A percentile compares a stretch with the other conserved stretches of the same genome.
These are phyloP conservation scores for Pavo muticus DNA, from an alignment of 2,113 vertebrate genomes.

Conservation along the genomic window DNA sequence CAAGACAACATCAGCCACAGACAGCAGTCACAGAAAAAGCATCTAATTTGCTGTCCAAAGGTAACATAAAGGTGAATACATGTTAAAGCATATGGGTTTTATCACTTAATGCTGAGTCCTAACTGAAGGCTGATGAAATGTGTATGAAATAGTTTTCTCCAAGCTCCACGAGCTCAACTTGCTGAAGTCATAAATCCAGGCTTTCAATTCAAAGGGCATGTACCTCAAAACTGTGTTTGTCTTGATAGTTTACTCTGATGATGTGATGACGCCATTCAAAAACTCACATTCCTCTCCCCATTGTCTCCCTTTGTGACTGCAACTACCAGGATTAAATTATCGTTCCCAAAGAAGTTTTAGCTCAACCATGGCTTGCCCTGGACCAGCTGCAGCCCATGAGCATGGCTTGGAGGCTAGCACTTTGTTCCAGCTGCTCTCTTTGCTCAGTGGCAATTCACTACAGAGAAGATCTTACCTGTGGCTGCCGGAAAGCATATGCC, in stretches of 20 bases:
- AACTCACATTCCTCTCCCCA: background rate
- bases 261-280: background rate
- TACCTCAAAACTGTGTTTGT: background rate
- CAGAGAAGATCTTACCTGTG: background rate
- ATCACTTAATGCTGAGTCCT: background rate
- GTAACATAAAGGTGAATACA: background rate
- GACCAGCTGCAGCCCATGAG: background rate
- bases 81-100: background rate
- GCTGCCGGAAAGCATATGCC: background rate
- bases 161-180: background rate
- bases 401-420: background rate
- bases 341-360: background rate
- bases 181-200: background rate
- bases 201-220: background rate
- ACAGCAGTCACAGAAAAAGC: background rate
- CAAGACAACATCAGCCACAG: background rate
- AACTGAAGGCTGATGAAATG: background rate
- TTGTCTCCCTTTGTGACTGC: background rate
- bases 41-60: background rate
- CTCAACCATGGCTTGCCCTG: background rate
- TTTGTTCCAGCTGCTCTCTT: background rate
- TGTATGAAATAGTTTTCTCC: background rate
- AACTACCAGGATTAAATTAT: background rate
- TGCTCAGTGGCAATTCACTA: background rate
- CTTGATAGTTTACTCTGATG: background rate